These are phyloP conservation scores for Setipinna tenuifilis DNA, from an alignment of 2,797 vertebrate species.

Conservation along the genomic window DNA sequence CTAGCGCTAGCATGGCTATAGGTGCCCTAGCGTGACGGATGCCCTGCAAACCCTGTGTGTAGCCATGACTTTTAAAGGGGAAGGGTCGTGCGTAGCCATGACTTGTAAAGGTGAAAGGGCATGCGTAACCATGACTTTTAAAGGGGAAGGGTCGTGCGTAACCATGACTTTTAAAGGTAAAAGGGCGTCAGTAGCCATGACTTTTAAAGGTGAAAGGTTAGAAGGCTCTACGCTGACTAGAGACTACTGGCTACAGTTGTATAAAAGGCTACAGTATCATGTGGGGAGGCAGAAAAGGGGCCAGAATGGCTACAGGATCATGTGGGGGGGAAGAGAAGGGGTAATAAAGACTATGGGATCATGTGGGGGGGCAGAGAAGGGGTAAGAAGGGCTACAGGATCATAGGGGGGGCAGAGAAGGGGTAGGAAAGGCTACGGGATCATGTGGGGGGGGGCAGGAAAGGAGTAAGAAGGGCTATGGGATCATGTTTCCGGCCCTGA, in stretches of 20 bases:
- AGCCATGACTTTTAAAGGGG: conserved; percentile 71
- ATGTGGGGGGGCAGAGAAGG: conserved; percentile 42
- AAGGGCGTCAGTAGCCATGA: too few relatives aligned
- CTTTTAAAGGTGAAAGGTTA: too few relatives aligned
- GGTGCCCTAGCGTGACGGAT: conserved; percentile 44
- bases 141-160: background rate
- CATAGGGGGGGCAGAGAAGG: conserved; percentile 31
- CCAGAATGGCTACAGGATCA: too few relatives aligned
- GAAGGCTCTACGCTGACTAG: background rate
- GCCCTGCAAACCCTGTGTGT: conserved; percentile 41
- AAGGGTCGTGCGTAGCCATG: conserved; percentile 59
- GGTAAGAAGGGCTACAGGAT: conserved; percentile 48
- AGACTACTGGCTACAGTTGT: too few relatives aligned
- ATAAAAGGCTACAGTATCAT: too few relatives aligned
- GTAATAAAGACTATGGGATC: conserved; percentile 55
- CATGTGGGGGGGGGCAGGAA: conserved; percentile 32
- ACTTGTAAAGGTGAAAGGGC: conserved; percentile 66
- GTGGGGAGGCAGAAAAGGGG: too few relatives aligned
- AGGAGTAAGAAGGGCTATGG: background rate
- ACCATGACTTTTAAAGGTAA: conserved; percentile 3
- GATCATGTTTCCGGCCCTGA: conserved; percentile 70
- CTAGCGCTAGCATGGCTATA: conserved; percentile 1
- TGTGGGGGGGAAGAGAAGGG: background rate
- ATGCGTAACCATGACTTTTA: too few relatives aligned
- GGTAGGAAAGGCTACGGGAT: conserved; percentile 49